Percentiles rank a stretch among this genome's conserved stretches.
Conservation (phyloP, 2,113 vertebrate genomes). For the Mormyrus iriodes region DNA sequence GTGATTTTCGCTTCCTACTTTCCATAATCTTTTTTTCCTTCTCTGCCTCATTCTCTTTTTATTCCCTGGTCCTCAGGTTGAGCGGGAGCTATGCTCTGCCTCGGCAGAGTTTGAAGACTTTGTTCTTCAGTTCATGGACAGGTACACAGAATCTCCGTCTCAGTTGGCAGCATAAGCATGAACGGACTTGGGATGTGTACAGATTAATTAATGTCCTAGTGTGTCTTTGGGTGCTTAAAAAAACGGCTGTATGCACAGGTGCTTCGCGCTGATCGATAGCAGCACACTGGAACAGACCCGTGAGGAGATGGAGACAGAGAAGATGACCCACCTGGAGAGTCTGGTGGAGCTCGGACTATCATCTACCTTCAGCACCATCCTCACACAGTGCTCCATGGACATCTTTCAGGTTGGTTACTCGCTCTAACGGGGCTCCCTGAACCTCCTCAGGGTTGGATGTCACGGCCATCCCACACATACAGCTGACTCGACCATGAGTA, state of each 20-base stretch:
- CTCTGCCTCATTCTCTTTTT: neutral
- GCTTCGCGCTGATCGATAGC: conserved; percentile 97
- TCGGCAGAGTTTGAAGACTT: conserved; percentile 98
- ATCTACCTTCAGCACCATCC: conserved; percentile 96
- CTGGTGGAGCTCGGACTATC: conserved; percentile 92
- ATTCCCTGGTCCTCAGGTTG: conserved; percentile 62
- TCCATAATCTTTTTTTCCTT: neutral
- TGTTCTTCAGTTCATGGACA: conserved; percentile 97
- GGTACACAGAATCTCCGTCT: conserved; percentile 58
- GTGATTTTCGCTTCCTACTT: neutral
- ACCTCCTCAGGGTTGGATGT: neutral
- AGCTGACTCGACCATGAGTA: neutral
- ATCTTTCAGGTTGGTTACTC: conserved; percentile 79
- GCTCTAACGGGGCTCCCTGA: neutral
- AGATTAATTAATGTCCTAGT: neutral
- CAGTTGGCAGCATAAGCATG: conserved; percentile 29
- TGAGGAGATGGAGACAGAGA: conserved; percentile 96
- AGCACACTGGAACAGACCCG: conserved; percentile 94
- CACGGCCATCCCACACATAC: neutral
- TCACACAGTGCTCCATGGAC: conserved; percentile 92
- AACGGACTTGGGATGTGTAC: neutral
- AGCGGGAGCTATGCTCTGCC: conserved; percentile 92
- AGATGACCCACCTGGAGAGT: conserved; percentile 97
- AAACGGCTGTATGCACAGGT: conserved; percentile 59
- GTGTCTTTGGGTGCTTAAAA: conserved; percentile 16